phyloP scores from a whole-genome alignment of 92 coral and sea anemone species.

The Metridium senile region DNA sequence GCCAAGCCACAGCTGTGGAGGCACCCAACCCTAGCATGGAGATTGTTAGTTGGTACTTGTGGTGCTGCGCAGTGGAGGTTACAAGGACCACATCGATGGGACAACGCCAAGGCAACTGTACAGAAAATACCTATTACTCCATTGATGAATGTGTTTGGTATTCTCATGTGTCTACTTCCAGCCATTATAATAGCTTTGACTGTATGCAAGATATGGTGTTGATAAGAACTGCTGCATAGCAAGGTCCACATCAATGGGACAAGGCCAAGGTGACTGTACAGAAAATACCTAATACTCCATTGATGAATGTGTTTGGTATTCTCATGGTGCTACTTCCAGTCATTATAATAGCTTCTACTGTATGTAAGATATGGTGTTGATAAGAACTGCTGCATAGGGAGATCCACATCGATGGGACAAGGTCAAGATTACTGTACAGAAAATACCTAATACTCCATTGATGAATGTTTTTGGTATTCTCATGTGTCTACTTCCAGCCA shows the following conservation, averaged over 20 bases:
- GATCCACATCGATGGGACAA: constrained; percentile 75
- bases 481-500: constrained; percentile 37
- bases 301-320: constrained; percentile 66
- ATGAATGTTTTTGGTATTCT: constrained; percentile 61
- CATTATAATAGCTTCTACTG: constrained; percentile 8
- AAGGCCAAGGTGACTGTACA: constrained; percentile 57
- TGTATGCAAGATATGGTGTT: constrained; percentile 24
- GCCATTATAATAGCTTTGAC: constrained; percentile 21
- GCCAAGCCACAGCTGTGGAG: constrained; percentile 84
- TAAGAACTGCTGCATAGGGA: constrained; percentile 21
- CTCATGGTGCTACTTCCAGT: constrained; percentile 39
- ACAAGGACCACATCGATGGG: constrained; percentile 80
- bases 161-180: constrained; percentile 38
- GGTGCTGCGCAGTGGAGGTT: constrained; percentile 84
- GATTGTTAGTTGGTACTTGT: constrained; percentile 58
- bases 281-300: constrained; percentile 61
- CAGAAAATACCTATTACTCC: constrained; percentile 62
- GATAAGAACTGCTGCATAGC: constrained; percentile 15
- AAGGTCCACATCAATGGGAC: constrained; percentile 77
- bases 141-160: constrained; percentile 65
- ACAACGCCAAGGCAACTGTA: constrained; percentile 58
- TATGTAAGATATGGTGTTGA: neutral
- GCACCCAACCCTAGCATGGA: constrained; percentile 71
- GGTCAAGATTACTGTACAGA: constrained; percentile 53
- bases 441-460: constrained; percentile 66